Evolutionary conservation across 2,797 vertebrate species (phyloP).

Genomic region (Enteromius mattozi): DNA sequence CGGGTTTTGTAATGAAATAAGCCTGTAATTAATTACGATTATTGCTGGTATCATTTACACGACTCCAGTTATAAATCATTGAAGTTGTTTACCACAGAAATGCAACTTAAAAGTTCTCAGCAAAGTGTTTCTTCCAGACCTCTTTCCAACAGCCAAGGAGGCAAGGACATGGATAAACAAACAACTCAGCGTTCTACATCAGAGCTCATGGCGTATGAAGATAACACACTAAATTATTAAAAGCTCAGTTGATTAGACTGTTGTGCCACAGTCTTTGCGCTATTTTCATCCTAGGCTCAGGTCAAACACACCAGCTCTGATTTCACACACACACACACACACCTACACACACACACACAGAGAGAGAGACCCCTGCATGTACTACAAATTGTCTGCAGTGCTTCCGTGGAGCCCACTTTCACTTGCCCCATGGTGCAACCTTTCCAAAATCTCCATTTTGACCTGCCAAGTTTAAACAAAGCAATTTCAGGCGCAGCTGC

Average conservation of each 20-base stretch:
- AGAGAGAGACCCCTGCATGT: conserved; percentile 30
- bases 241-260: conserved; percentile 46
- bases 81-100: conserved; percentile 52
- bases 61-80: conserved; percentile 54
- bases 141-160: conserved; percentile 36
- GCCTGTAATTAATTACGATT: conserved; percentile 55
- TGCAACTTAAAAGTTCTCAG: conserved; percentile 46
- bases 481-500: conserved; percentile 79
- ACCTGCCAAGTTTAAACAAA: conserved; percentile 82
- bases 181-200: conserved; percentile 45
- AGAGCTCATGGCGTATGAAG: conserved; percentile 37
- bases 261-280: conserved; percentile 40
- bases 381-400: conserved; percentile 31
- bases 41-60: conserved; percentile 45
- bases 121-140: conserved; percentile 42
- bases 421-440: conserved; percentile 65
- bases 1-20: conserved; percentile 46
- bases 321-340: conserved; percentile 40
- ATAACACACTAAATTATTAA: conserved; percentile 60
- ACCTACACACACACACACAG: not conserved
- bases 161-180: conserved; percentile 54
- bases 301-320: conserved; percentile 52
- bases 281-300: conserved; percentile 54
- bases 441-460: conserved; percentile 73
- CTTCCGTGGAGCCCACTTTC: conserved; percentile 49